Evolutionary conservation across 2,888 invertebrate genomes (phyloP).

Genomic region (Azorinus chamasolen): DNA sequence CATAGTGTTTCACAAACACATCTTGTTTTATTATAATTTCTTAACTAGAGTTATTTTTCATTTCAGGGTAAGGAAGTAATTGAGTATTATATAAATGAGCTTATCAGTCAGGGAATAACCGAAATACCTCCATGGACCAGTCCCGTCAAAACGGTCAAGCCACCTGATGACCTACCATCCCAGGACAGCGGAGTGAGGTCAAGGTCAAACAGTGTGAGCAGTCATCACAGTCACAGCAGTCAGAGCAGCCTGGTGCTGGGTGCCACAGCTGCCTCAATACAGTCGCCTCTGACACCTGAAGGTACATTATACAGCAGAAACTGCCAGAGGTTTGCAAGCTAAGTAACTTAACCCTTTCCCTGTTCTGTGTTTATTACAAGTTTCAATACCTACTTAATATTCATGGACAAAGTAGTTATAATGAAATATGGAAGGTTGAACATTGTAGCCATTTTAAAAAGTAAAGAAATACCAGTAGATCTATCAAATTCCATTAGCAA

Average conservation of each 20-base stretch:
- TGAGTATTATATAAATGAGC: constrained; percentile 94
- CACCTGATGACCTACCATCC: constrained; percentile 75
- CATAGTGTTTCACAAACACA: too few relatives aligned
- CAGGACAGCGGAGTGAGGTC: constrained; percentile 79
- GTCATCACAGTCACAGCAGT: constrained; percentile 71
- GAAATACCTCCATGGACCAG: constrained; percentile 89
- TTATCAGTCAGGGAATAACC: constrained; percentile 92
- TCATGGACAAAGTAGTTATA: too few relatives aligned
- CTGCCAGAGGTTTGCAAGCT: too few relatives aligned
- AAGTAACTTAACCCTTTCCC: too few relatives aligned
- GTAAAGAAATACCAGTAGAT: too few relatives aligned
- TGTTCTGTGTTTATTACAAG: too few relatives aligned
- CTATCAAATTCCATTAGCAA: too few relatives aligned
- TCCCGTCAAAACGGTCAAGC: constrained; percentile 26
- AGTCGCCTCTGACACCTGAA: constrained; percentile 1
- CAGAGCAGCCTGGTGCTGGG: constrained; percentile 85
- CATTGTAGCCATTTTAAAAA: too few relatives aligned
- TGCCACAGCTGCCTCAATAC: constrained; percentile 84
- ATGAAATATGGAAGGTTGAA: too few relatives aligned
- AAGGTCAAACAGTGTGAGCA: constrained; percentile 77
- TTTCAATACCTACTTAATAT: too few relatives aligned
- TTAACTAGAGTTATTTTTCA: too few relatives aligned
- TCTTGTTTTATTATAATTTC: too few relatives aligned
- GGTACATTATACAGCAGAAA: background rate
- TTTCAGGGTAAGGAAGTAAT: constrained; percentile 96